phyloP scores from a whole-genome alignment of 37 sponge, comb jelly and placozoan species.

The Halisarca cf. caerulea region DNA sequence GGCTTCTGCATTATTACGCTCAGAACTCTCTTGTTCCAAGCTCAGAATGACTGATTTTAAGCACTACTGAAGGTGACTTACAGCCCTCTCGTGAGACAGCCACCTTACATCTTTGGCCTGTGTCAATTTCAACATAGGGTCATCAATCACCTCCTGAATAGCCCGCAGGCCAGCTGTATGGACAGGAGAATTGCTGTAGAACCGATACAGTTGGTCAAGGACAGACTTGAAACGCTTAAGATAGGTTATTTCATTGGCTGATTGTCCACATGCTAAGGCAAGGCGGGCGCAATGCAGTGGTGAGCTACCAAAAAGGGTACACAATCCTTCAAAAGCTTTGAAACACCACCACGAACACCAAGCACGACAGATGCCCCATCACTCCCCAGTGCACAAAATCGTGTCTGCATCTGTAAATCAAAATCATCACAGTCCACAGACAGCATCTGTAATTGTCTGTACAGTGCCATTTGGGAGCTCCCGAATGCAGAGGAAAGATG shows the following conservation, averaged over 20 bases:
- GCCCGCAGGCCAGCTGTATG: conserved; percentile 38
- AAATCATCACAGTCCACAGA: background rate
- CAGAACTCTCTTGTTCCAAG: conserved; percentile 29
- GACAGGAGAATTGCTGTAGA: conserved; percentile 39
- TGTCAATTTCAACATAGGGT: conserved; percentile 31
- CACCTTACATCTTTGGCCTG: conserved; percentile 49
- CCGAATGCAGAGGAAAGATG: background rate
- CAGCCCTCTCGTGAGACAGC: conserved; percentile 49
- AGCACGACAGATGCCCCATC: background rate
- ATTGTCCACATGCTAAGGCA: conserved; percentile 6
- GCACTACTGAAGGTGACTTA: conserved; percentile 21
- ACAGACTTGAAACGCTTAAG: background rate
- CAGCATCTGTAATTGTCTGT: background rate
- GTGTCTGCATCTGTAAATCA: background rate
- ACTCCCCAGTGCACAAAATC: background rate
- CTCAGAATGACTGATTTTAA: conserved; percentile 29
- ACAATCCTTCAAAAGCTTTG: background rate
- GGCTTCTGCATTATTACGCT: conserved; percentile 31
- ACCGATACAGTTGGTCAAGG: background rate
- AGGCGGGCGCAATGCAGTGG: conserved; percentile 27
- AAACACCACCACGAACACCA: background rate
- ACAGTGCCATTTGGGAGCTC: conserved; percentile 6
- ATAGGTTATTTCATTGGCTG: conserved; percentile 15
- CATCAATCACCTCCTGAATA: conserved; percentile 8
- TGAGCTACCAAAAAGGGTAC: background rate